Base-by-base conservation (phyloP, 2,888 invertebrate species). In the Diaperis boleti region DNA sequence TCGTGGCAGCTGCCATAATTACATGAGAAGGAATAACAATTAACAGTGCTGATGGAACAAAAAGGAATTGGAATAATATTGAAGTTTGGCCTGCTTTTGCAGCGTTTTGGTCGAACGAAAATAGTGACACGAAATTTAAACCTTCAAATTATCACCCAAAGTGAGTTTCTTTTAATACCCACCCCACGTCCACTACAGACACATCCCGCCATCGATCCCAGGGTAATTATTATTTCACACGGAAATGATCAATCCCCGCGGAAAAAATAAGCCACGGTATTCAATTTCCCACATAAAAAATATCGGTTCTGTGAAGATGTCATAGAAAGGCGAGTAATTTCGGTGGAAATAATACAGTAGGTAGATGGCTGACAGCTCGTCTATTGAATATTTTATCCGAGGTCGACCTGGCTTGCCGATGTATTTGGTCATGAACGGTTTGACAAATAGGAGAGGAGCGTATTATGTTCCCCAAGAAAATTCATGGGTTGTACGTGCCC, bases 381-480 rank as follows among this genome's bases (percentile, higher is more conserved):
- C 62, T 52, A 52, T 33, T 63, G 59, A 63, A 63, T 59, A 54
- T 54, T 63, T 63, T 59, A 63, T 63, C 18, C 22, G 15, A 15
- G 26, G 35, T 50, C 50, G 42, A 44, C 29, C 35, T 39, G 31
- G 55, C 39, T 37, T 15, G 37, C 35, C 18, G 8, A 42, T 44
- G 37, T 49, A 57, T 56, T 66, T 63, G 63, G 65, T 67, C 68
- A 68, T 65, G 67, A 70, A 64, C 63, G 55, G 59, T 62, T 66
- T 69, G 69, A 69, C 67, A 69, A 68, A 69, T 69, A 66, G 62
- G 59, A 37, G 62, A 59, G 62, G 44, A 64, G 59, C 62, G 62
- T 62, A 66, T 66, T 59, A 65, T 69, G 65, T 65, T 62, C 50
- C n/a, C n/a, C 62, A 45, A 65, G 54, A 33, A 62, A 65, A 56